Base-by-base conservation (phyloP, 2,888 invertebrate species). In the Dryocosmus kuriphilus region DNA sequence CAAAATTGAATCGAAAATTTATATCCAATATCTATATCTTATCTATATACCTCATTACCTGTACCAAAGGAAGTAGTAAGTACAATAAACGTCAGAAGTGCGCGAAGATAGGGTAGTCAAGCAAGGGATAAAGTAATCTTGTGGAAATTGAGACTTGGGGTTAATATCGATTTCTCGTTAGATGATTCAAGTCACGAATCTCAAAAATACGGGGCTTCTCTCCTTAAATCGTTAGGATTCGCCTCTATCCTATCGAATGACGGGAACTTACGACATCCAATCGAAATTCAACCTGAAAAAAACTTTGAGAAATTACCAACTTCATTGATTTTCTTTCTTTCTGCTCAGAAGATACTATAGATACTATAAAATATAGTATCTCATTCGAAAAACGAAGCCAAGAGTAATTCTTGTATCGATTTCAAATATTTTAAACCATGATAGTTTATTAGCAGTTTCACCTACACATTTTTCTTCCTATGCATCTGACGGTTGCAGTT, bases 61-160 rank as follows among this genome's bases (percentile, higher is more conserved):
- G 38, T 38, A 51, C 38, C 24, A 14, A 38, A 65, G 65, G 24
- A 41, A 65, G 51, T 24, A 65, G 65, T 24, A 41, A 65, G 51
- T 24, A 38, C 65, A 65, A 24, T 65, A 11, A 16, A n/a, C 67
- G 46, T 24, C 24, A 27, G 19, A 24, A 41, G 27, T 46, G 51
- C 8, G 41, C 4, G 24, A 41, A 46, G 46, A 67, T 67, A 24
- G 38, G 81, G 78, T 82, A 84, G 80, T 63, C 83, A 84, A 81
- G 76, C 80, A 80, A 82, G 79, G 82, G 81, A 85, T 83, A 83
- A 86, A 83, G 83, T 79, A 81, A 85, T 81, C 83, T 79, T 80
- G 60, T 30, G 81, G 80, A 83, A 80, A 82, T 81, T 75, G 77
- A 79, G 78, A 80, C 74, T 76, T 78, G 51, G 78, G 67, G 30